A percentile compares a stretch with the other conserved stretches of the same genome.
Conservation (phyloP, 2,113 vertebrate genomes). For the Diglossa brunneiventris region DNA sequence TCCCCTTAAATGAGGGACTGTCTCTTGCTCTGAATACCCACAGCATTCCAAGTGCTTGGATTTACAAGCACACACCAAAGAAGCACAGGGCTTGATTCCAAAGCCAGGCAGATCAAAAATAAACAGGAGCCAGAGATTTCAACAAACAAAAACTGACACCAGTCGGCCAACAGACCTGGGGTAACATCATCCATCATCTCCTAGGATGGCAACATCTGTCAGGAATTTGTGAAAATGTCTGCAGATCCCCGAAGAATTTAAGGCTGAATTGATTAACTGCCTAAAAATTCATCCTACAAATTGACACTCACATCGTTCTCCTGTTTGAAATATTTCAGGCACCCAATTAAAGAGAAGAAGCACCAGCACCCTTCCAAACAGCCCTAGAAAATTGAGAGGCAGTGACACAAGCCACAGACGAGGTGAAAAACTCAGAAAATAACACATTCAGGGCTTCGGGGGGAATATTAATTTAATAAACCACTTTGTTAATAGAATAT, state of each 20-base stretch:
- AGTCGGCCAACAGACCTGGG: not conserved
- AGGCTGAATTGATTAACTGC: constrained; percentile 33
- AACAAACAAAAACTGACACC: not conserved
- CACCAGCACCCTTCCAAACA: not conserved
- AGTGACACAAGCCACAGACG: not conserved
- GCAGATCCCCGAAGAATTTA: not conserved
- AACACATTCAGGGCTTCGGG: not conserved
- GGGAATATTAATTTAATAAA: not conserved
- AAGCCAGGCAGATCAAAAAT: not conserved
- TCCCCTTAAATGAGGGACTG: not conserved
- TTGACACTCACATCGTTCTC: not conserved
- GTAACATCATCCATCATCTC: constrained; percentile 9
- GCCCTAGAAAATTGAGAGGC: not conserved
- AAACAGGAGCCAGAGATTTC: not conserved
- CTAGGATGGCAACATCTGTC: constrained; percentile 12
- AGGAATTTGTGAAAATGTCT: constrained; percentile 39
- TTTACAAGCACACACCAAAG: not conserved
- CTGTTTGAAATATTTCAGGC: not conserved
- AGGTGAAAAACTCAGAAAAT: not conserved
- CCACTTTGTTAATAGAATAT: not conserved
- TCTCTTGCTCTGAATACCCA: not conserved
- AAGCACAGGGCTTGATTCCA: not conserved
- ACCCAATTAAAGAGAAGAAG: not conserved
- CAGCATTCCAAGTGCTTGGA: not conserved
- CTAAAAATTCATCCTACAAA: constrained; percentile 12